Percentiles rank a stretch among this genome's conserved stretches.
phyloP scores from a whole-genome alignment of 2,888 invertebrate species.

The Lasioglossum vierecki region DNA sequence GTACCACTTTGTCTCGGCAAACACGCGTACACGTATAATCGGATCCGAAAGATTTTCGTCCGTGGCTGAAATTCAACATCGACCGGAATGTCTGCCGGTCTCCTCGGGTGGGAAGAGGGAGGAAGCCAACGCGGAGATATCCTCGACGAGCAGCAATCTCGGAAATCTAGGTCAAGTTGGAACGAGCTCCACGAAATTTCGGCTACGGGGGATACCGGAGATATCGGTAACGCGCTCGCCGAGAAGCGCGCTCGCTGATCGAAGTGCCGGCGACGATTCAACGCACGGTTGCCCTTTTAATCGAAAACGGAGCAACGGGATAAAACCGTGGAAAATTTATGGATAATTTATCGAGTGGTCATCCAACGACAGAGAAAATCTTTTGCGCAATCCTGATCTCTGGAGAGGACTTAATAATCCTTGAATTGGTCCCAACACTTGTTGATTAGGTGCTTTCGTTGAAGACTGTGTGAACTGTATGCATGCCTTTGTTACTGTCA shows the following conservation, averaged over 20 bases:
- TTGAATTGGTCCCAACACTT: no score
- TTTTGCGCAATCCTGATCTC: no score
- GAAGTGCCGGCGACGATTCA: neutral
- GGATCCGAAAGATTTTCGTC: constrained; percentile 55
- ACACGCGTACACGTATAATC: constrained; percentile 48
- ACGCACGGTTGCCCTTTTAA: neutral
- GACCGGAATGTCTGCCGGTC: constrained; percentile 40
- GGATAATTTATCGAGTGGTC: no score
- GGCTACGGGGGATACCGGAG: neutral
- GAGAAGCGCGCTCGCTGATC: neutral
- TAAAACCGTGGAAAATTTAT: neutral
- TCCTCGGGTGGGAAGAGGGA: neutral
- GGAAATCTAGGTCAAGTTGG: constrained; percentile 18
- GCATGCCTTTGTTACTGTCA: no score
- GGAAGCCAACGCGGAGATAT: constrained; percentile 17
- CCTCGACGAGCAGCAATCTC: constrained; percentile 26
- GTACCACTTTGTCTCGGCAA: constrained; percentile 41
- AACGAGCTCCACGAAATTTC: constrained; percentile 3
- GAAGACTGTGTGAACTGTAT: no score
- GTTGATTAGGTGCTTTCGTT: no score
- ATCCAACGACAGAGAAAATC: no score
- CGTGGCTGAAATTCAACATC: constrained; percentile 45
- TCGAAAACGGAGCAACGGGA: neutral
- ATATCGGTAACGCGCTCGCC: neutral
- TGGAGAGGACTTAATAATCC: no score